These are phyloP conservation scores for Drosophila eohydei DNA, from an alignment of 2,888 invertebrate genomes.

Conservation along the genomic window DNA sequence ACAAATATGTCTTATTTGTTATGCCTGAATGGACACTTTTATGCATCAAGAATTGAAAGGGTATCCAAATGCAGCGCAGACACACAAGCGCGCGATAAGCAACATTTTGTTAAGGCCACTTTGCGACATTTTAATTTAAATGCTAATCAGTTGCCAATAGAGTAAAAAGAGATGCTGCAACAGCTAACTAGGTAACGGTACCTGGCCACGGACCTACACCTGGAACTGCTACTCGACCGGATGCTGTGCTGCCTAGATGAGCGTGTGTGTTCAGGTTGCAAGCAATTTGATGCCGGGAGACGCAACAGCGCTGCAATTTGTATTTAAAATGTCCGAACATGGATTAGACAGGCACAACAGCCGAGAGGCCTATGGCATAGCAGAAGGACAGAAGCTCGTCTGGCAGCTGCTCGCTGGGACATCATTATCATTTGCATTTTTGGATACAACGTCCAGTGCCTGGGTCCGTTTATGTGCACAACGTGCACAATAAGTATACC, in stretches of 20 bases:
- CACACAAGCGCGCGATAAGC: slow-evolving; percentile 22
- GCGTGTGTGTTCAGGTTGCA: slow-evolving; percentile 40
- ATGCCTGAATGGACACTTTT: neutral
- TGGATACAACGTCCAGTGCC: slow-evolving; percentile 4
- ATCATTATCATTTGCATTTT: slow-evolving; percentile 44
- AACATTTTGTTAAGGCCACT: slow-evolving; percentile 79
- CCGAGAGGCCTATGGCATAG: slow-evolving; percentile 40
- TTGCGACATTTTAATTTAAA: slow-evolving; percentile 80
- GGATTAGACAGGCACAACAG: slow-evolving; percentile 50
- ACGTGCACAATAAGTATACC: slow-evolving; percentile 43
- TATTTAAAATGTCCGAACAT: slow-evolving; percentile 72
- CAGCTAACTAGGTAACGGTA: slow-evolving; percentile 28
- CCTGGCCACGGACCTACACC: slow-evolving; percentile 6
- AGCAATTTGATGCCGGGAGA: slow-evolving; percentile 39
- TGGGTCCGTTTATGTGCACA: slow-evolving; percentile 40
- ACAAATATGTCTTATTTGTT: neutral
- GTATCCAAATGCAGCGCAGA: slow-evolving; percentile 22
- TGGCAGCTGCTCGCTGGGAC: slow-evolving; percentile 26
- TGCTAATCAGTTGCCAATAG: slow-evolving; percentile 79
- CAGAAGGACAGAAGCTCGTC: slow-evolving; percentile 6
- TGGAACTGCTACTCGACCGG: neutral
- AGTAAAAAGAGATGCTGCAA: slow-evolving; percentile 58
- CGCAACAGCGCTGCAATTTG: slow-evolving; percentile 69
- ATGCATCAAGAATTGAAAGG: neutral
- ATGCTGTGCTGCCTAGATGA: neutral